Evolutionary conservation across 2,113 vertebrate genomes (phyloP), one percentile per base, ranked within the genome.

Genomic region (Tachysurus vachellii): DNA sequence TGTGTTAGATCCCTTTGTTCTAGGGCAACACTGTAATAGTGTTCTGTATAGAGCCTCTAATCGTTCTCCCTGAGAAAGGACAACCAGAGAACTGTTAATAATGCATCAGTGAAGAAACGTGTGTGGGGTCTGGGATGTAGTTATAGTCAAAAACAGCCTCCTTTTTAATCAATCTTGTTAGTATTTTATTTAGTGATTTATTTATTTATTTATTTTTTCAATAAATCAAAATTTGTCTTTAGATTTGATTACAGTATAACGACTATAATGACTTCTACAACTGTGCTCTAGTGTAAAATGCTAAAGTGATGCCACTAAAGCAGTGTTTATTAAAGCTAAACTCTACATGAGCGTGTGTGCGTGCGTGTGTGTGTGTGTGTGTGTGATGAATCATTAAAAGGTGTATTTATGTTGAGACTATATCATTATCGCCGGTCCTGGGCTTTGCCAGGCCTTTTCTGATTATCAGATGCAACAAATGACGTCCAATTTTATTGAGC

Each of bases 401-500:
- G 79, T 80, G 31, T 28, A 31, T 81, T 91, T 90, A 56, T 96
- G 96, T 97, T 96, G 94, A 96, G 94, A 97, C 95, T 97, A 96
- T 98, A 96, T 98, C 97, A 98, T 97, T 99, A 97, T 97, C 96
- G 90, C 97, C 98, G 98, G 97, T 97, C 97, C 97, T 99, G 98
- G 97, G 97, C 79, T 96, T 97, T 97, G 97, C 98, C 98, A 99
- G 98, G 98, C 98, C 98, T 99, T 99, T 98, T 99, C 98, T 99
- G 98, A 99, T 99, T 99, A 99, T 99, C 98, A 99, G 98, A 99
- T 99, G 98, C 98, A 99, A 99, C 98, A 99, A 99, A 99, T 99
- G 98, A 99, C 98, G 97, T 99, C 98, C 98, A 99, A 99, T 99
- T 99, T 99, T 99, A 99, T 99, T 99, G 98, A 99, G 98, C 98